Base-by-base conservation (phyloP, 1,140 invertebrate species). In the Drosophila kohkoa region DNA sequence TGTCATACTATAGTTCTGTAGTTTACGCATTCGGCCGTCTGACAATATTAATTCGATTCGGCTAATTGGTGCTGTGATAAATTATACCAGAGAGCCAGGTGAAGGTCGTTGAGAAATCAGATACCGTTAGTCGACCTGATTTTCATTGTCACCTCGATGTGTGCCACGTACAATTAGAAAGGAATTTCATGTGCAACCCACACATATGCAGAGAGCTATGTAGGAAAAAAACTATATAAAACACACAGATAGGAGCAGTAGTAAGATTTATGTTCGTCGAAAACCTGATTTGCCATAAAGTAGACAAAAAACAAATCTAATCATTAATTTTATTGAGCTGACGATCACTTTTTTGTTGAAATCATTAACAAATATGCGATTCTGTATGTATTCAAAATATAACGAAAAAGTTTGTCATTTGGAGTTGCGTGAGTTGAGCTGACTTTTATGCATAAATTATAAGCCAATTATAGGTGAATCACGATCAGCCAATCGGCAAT, bases 281-380 rank as follows among this genome's bases (percentile, higher is more conserved):
- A 81, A 83, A 83, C 85, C 83, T 72, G 83, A 87, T 83, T 83
- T 83, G 80, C 70, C 77, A 83, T 80, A 83, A 83, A 72, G 45
- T 51, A 71, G 62, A 71, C 38, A 59, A 77, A 70, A 79, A 77
- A 75, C 64, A 81, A 74, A 79, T 83, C 65, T 81, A 75, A 81
- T 85, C 78, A 89, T 89, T 89, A 89, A 89, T 89, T 89, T 89
- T 89, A 89, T 89, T 89, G 77, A 79, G 85, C 85, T 89, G 81
- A 81, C 81, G 86, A 89, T 89, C 81, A 74, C 85, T 81, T 88
- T 88, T 88, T 89, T 89, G 85, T 85, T 89, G 78, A 89, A 85
- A 81, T 85, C 85, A 89, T 89, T 90, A 89, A 89, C 78, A 85
- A 89, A 89, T 79, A 85, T 68, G 81, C 75, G 81, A 80, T 89